Base-by-base conservation (phyloP, 2,888 invertebrate species). In the Malthinus seriepunctatus region DNA sequence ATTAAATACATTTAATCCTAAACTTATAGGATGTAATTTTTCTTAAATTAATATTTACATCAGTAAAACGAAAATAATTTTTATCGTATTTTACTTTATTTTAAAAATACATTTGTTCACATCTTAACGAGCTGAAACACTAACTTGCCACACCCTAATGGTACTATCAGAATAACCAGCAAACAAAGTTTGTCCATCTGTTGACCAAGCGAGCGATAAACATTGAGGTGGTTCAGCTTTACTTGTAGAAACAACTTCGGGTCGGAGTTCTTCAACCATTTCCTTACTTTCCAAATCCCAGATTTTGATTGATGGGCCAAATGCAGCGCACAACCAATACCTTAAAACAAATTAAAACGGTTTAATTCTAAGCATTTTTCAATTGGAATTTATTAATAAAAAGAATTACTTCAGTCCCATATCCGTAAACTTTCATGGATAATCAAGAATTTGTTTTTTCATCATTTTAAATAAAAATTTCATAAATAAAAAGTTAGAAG, bases 281-380 rank as follows among this genome's bases (percentile, higher is more conserved):
- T 96, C 95, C 86, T 99, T 99, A 83, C 95, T 96, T 83, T 99
- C 98, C 81, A 99, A 86, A 84, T 99, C 98, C 98, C 98, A 99
- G 78, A 99, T 98, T 83, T 97, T 97, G 79, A 99, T 97, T 71
- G 92, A 91, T 65, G 97, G 94, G 71, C 98, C 98, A 74, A 94
- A 97, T 14, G 99, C 99, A 75, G 97, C 99, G 80, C 99, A 99
- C 66, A 99, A 86, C 99, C 99, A 99, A 78, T 99, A 99, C 76
- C 78, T 78, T 50, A 2, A 71, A 67, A 47, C 32, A 35, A 53
- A 31, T 55, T 35, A 37, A 11, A 35, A n/a, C n/a, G n/a, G n/a
- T n/a, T 23, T 23, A 23, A 23, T 23, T 23, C 5, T 23, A 5
- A 2, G 23, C 2, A 23, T 23, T 23, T 23, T 23, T 23, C 23